Percentiles rank a stretch among this genome's conserved stretches.
Conservation (phyloP, 64 coral and sea anemone genomes). For the Trachythela sp. region DNA sequence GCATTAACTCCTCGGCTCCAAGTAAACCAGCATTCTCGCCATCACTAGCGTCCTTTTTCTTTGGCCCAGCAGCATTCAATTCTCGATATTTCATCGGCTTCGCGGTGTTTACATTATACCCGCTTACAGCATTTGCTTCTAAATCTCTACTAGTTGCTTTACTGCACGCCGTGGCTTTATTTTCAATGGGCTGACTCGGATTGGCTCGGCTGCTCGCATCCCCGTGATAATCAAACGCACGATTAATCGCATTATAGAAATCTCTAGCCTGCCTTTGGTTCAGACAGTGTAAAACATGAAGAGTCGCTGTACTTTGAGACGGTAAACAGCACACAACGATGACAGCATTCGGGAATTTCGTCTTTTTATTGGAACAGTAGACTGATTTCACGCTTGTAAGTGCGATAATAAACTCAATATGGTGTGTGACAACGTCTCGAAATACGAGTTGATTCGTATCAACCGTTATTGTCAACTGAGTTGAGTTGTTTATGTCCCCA, state of each 20-base stretch:
- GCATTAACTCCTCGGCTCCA: neutral
- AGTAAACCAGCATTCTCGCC: neutral
- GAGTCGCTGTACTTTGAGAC: neutral
- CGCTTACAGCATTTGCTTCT: neutral
- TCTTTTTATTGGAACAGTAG: neutral
- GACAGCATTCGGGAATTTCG: conserved; percentile 9
- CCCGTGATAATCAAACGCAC: neutral
- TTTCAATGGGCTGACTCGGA: neutral
- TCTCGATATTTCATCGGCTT: neutral
- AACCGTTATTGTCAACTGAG: neutral
- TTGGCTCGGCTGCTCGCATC: neutral
- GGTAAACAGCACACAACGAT: neutral
- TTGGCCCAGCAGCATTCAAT: neutral
- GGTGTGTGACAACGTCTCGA: neutral
- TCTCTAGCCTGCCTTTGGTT: neutral
- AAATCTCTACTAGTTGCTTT: neutral
- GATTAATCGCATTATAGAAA: neutral
- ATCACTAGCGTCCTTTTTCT: neutral
- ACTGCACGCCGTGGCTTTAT: neutral
- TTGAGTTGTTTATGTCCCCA: neutral
- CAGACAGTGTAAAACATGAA: neutral
- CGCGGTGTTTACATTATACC: neutral
- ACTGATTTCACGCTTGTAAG: neutral
- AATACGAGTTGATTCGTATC: neutral
- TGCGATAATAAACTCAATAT: neutral